Base-by-base conservation (phyloP, 2,888 invertebrate genomes). In the Phrixothrix hirtus region DNA sequence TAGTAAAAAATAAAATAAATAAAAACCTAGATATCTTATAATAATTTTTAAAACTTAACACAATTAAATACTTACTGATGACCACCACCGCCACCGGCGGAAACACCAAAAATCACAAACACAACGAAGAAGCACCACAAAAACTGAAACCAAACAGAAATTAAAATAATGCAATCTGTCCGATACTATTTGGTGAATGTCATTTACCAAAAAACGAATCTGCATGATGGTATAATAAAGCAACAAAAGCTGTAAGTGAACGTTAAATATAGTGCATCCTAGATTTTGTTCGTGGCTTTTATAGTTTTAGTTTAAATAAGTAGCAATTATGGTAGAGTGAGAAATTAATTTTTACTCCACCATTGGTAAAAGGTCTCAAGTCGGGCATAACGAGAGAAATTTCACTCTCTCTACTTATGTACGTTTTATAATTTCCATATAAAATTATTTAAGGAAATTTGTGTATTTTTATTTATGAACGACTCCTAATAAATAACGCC, bases 81-180 rank as follows among this genome's bases (percentile, higher is more conserved):
- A 50, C 38, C 35, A 60, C 54, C 44, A 57, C 67, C 60, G 52
- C 62, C 63, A 61, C 16, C 39, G 1, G 57, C 35, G 62, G 57
- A 55, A 51, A 56, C 50, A 47, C 63, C 54, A 44, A 62, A 45
- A 56, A 46, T 46, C 55, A 50, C 56, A 34, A 55, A 46, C 46
- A 55, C 43, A 13, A 53, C 46, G 36, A 59, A 46, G 44, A 59
- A 49, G 44, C 55, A 59, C 58, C 57, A 60, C 55, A 51, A 53
- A 34, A 61, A 60, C 61, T 61, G 38, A 55, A 57, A 61, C 42
- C 37, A 34, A 45, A 37, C 30, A 41, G 34, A 47, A 29, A 13
- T 9, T 21, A 11, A 31, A 36, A 29, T 25, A 5, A 15, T 15
- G 13, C 9, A 30, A n/a, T 9, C 4, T 21, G 3, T 3, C 21